Percentiles rank a stretch among this genome's conserved stretches.
phyloP scores from a whole-genome alignment of 2,888 invertebrate genomes.

The Monoplex corrugatus region DNA sequence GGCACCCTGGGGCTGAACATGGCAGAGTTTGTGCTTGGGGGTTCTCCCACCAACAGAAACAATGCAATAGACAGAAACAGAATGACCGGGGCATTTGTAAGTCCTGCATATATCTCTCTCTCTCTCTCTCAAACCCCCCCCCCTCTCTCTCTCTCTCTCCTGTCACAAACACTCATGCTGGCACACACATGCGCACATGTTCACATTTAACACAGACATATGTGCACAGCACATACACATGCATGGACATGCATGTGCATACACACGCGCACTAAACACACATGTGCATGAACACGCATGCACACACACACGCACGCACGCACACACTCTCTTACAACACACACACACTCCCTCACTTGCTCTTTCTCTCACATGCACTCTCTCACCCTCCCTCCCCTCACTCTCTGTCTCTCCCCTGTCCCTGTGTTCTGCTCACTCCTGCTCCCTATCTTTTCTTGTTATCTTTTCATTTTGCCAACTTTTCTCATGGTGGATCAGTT shows the following conservation, averaged over 20 bases:
- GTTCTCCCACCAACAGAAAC: slow-evolving; percentile 87
- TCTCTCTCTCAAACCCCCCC: not conserved
- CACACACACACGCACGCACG: no score
- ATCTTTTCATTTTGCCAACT: no score
- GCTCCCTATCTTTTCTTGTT: not conserved
- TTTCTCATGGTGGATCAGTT: no score
- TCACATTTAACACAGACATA: no score
- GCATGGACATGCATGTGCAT: no score
- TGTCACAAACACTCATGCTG: no score
- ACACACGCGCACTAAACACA: no score
- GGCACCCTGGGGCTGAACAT: slow-evolving; percentile 97
- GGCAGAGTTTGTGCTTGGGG: slow-evolving; percentile 98
- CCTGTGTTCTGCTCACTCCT: not conserved
- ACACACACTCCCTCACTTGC: not conserved
- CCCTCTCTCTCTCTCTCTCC: not conserved
- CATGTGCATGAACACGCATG: no score
- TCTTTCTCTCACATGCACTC: not conserved
- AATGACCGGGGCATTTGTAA: slow-evolving; percentile 60
- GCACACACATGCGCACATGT: no score
- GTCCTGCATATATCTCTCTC: not conserved
- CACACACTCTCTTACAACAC: not conserved
- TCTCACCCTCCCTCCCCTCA: not conserved
- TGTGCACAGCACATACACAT: no score
- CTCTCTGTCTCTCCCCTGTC: not conserved
- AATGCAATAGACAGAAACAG: slow-evolving; percentile 85